phyloP scores from a whole-genome alignment of 2,113 vertebrate species.

The Andinoacara biseriatus region DNA sequence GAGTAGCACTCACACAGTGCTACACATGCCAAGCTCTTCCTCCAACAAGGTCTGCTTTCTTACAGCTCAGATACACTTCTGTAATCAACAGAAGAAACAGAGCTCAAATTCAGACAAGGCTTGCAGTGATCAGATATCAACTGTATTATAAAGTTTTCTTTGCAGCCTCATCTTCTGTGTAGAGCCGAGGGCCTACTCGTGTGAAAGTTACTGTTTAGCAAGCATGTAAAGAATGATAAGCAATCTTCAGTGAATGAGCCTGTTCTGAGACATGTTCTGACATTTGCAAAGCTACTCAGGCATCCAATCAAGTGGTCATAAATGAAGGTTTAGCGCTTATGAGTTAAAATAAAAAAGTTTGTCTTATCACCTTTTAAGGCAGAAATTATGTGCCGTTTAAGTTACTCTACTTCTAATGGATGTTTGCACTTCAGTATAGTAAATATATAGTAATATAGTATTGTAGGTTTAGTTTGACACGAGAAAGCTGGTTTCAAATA shows the following conservation, averaged over 20 bases:
- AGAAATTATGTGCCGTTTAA: background rate
- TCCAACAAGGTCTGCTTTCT: constrained; percentile 18
- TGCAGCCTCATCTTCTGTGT: background rate
- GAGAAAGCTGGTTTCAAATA: background rate
- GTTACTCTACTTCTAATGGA: background rate
- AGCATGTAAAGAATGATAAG: background rate
- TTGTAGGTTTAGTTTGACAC: background rate
- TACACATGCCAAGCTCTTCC: constrained; percentile 29
- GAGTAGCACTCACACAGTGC: constrained; percentile 30
- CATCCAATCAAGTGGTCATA: background rate
- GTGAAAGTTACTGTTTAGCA: background rate
- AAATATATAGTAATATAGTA: too few relatives aligned
- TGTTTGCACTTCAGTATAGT: background rate
- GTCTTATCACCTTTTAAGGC: background rate
- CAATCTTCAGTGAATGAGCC: background rate
- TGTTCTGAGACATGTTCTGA: background rate
- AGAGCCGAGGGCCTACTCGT: background rate
- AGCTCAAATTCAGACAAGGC: background rate
- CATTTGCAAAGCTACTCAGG: background rate
- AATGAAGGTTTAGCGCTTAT: background rate
- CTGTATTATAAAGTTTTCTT: background rate
- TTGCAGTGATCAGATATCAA: background rate
- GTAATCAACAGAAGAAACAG: background rate
- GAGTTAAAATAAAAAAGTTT: background rate
- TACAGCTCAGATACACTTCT: constrained; percentile 1